Base-by-base conservation (phyloP, 2,888 invertebrate genomes). In the Pseudococcus jackbeardsleyi region DNA sequence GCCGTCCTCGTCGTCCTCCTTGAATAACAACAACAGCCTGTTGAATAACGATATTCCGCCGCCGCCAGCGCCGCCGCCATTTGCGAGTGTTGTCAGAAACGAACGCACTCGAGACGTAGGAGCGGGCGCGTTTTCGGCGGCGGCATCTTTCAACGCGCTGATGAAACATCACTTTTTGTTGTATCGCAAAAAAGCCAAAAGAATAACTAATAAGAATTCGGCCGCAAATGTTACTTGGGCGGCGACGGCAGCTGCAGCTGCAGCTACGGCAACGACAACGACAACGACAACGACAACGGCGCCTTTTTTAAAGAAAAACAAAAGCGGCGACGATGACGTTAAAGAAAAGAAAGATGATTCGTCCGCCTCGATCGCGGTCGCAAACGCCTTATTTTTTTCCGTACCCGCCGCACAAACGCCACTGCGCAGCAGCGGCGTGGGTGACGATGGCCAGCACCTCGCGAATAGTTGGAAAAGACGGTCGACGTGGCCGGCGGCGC, bases 161-260 rank as follows among this genome's bases (percentile, higher is more conserved):
- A 50, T 88, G 82, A 88, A 88, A 82, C 88, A 88, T 77, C 88
- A 88, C 54, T 88, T 88, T 39, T 33, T 82, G 48, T 15, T 88
- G 42, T 88, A 88, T 77, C 79, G 59, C 15, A 88, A 88, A 19
- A 88, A 82, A 88, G 12, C 19, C n/a, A 42, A 77, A 48, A 59
- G 82, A 15, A 39, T 50, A 22, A 48, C n/a, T 11, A 88, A 82
- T 7, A 46, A 19, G 19, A 46, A 46, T 8, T 0, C 39, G 46
- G 19, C 4, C 48, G 15, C 4, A 2, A 46, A 50, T 12, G 48
- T 15, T 50, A 50, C 54, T 4, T 54, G 6, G 54, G 8, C n/a
- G 54, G n/a, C 54, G 54, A 7, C n/a, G n/a, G n/a, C 54, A n/a
- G n/a, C 54, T 1, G n/a, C 54, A n/a, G n/a, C 54, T 1, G n/a